Evolutionary conservation across 2,797 vertebrate species (phyloP), one percentile per base, ranked within the genome.

Genomic region (Clarias fuscus): DNA sequence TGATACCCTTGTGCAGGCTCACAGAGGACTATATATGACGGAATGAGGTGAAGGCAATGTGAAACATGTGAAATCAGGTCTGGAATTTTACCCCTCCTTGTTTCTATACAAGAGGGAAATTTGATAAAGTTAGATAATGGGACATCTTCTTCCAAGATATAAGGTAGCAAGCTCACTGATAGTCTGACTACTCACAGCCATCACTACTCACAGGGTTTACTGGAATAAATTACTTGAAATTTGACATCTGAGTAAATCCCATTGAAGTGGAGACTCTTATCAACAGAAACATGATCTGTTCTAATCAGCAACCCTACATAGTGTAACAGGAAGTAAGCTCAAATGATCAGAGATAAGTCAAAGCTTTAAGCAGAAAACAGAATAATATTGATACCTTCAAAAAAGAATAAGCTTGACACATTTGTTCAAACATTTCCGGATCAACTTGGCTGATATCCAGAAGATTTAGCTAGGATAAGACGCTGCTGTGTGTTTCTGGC

Each of bases 41-140:
- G 72, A 83, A 85, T 40, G 33, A 84, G 83, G 80, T 88, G 71
- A 86, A 80, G 77, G 83, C 43, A 85, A 84, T 88, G 71, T 68
- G 88, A 87, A 89, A 89, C 87, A 84, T 85, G 83, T 86, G 71
- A 90, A 88, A 90, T 89, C 82, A 82, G 78, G 78, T 89, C 79
- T 84, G 88, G 88, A 89, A 89, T 91, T 91, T 80, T 81, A 88
- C 78, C 70, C 72, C 58, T 20, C 56, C 37, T 58, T 27, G 71
- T 86, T 72, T 76, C 85, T 81, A 59, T 75, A 86, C 37, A 53
- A 67, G 76, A 70, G 80, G 62, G 77, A 87, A 88, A 86, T 79
- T 64, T 86, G 62, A 89, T 88, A 59, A 80, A 88, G 86, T 87
- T 84, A 85, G 85, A 85, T 88, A 85, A 70, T 37, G n/a, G 79